Evolutionary conservation across 1,140 invertebrate genomes (phyloP), one percentile per base, ranked within the genome.

Genomic region (Heliconius nattereri): DNA sequence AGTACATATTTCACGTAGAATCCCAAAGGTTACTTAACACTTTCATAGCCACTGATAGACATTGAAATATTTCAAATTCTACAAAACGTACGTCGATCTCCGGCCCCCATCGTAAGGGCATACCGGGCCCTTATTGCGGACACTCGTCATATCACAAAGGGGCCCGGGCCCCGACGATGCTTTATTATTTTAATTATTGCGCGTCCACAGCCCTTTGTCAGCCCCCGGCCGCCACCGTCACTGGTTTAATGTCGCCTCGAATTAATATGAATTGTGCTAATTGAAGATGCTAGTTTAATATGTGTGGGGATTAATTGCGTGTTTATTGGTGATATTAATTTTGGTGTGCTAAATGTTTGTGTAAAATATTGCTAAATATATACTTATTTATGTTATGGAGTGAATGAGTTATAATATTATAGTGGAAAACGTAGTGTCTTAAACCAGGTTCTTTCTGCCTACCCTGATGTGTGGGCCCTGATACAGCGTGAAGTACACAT

Each of bases 141-240:
- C 91, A 94, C 92, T 92, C 92, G 91, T 94, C 90, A 94, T 91
- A 92, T 92, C 87, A 91, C 87, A 90, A 89, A 89, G 90, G 40
- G 87, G 84, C 78, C 84, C 78, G 83, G 84, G 83, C 29, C 32
- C 79, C 76, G 84, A 78, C 84, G 87, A 89, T 90, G 90, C 92
- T 94, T 92, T 94, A 94, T 94, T 94, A 94, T 94, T 94, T 94
- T 94, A 94, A 92, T 92, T 92, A 94, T 94, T 91, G 90, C 91
- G 91, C 86, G 87, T 87, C 87, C 86, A 85, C 85, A 82, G 86
- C 91, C 90, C 91, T 92, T 91, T 92, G 91, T 87, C 81, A 81
- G 81, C 81, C 76, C 54, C 49, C 86, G 81, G 66, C 77, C 88
- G 84, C 86, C 83, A 83, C 77, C 88, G 84, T 86, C 83, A 83